These are phyloP conservation scores for Agrypnus murinus DNA, from an alignment of 2,888 invertebrate genomes.

Conservation along the genomic window DNA sequence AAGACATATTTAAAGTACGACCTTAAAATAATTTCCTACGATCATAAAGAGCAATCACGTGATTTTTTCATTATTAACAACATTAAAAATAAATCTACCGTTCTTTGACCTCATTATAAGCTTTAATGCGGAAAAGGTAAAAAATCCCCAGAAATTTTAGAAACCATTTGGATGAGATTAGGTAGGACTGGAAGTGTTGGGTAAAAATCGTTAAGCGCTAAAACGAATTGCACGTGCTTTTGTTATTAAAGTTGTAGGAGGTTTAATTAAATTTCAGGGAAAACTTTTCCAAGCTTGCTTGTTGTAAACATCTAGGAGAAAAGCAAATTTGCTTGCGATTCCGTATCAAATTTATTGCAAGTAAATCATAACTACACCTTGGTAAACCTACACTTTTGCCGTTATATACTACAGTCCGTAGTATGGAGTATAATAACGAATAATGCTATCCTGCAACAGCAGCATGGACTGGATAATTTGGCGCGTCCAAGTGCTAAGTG, in stretches of 20 bases:
- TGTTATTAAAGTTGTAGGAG: constrained; percentile 27
- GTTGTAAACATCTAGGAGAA: constrained; percentile 13
- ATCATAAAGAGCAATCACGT: too few species aligned
- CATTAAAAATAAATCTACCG: too few species aligned
- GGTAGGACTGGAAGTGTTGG: neutral
- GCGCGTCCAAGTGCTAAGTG: constrained; percentile 51
- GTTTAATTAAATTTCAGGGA: constrained; percentile 28
- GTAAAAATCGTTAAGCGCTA: neutral
- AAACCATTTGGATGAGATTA: too few species aligned
- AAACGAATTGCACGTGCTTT: constrained; percentile 26
- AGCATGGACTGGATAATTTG: constrained; percentile 49
- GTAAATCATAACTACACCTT: constrained; percentile 40
- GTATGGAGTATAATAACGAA: constrained; percentile 32
- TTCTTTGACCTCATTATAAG: too few species aligned
- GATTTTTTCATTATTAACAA: too few species aligned
- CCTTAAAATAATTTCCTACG: too few species aligned
- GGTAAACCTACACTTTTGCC: constrained; percentile 16
- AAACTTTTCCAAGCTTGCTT: neutral
- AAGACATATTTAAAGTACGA: too few species aligned
- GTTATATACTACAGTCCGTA: neutral
- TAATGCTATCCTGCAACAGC: constrained; percentile 46
- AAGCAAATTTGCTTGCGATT: constrained; percentile 29
- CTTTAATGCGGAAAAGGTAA: too few species aligned
- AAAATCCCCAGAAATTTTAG: too few species aligned
- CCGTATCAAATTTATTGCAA: constrained; percentile 32